phyloP scores from a whole-genome alignment of 2,797 vertebrate genomes.

The Naso thynnoides region DNA sequence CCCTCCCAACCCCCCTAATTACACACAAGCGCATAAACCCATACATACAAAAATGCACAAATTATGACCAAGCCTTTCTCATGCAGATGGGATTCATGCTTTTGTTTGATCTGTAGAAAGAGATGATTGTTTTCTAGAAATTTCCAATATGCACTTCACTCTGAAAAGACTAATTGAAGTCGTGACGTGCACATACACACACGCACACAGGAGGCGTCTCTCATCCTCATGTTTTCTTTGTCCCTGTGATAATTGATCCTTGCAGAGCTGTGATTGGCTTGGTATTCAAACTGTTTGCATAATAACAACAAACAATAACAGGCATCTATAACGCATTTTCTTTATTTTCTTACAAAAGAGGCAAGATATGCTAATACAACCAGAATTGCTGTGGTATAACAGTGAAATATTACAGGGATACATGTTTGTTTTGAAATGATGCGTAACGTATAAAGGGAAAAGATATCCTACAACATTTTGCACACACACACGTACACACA shows the following conservation, averaged over 20 bases:
- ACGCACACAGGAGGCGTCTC: neutral
- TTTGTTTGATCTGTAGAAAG: constrained; percentile 23
- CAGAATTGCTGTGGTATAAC: constrained; percentile 58
- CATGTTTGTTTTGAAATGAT: constrained; percentile 85
- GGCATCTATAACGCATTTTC: constrained; percentile 46
- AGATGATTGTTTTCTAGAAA: neutral
- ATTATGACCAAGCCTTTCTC: neutral
- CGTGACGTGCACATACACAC: neutral
- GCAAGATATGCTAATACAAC: constrained; percentile 71
- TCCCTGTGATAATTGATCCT: neutral
- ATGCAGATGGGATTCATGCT: neutral
- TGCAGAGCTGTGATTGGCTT: neutral
- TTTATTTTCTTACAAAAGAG: constrained; percentile 82
- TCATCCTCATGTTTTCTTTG: neutral
- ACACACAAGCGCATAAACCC: neutral
- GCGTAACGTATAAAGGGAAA: constrained; percentile 64
- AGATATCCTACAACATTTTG: constrained; percentile 25
- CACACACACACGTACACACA: constrained; percentile 23
- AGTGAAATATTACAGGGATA: constrained; percentile 79
- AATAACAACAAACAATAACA: neutral
- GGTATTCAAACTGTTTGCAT: neutral
- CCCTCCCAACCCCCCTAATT: too few species aligned
- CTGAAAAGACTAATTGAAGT: constrained; percentile 3
- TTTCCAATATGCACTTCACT: constrained; percentile 37
- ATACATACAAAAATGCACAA: neutral